phyloP scores from a whole-genome alignment of 1,140 invertebrate species.

The Bombus cullumanus region DNA sequence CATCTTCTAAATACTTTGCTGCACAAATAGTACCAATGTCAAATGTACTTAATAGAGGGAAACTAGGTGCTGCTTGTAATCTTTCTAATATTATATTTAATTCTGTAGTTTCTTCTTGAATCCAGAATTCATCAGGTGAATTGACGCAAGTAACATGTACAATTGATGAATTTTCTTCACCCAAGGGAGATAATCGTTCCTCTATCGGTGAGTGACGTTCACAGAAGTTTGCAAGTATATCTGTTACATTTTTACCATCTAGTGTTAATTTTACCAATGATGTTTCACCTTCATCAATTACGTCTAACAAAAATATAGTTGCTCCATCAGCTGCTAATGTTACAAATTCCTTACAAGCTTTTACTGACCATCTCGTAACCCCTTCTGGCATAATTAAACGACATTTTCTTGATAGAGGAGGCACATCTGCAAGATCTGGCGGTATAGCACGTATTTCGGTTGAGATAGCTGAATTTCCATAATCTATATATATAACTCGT shows the following conservation, averaged over 20 bases:
- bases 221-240: conserved; percentile 80
- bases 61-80: conserved; percentile 82
- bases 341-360: conserved; percentile 71
- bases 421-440: conserved; percentile 72
- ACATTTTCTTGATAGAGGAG: conserved; percentile 79
- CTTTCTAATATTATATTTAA: conserved; percentile 84
- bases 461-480: conserved; percentile 82
- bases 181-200: conserved; percentile 74
- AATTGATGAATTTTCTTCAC: conserved; percentile 73
- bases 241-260: conserved; percentile 84
- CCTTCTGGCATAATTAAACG: conserved; percentile 70
- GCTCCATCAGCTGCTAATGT: conserved; percentile 74
- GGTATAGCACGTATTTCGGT: conserved; percentile 78
- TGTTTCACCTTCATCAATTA: conserved; percentile 84
- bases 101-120: conserved; percentile 84
- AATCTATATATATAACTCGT: conserved; percentile 84
- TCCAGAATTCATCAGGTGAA: conserved; percentile 85
- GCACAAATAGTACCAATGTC: conserved; percentile 84
- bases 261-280: conserved; percentile 87
- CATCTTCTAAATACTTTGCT: conserved; percentile 86
- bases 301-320: conserved; percentile 76
- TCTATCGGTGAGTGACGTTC: conserved; percentile 41
- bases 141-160: conserved; percentile 83
- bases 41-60: conserved; percentile 79
- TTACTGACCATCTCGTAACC: conserved; percentile 72